Evolutionary conservation across 2,797 vertebrate species (phyloP).

Genomic region (Muraenolepis orangiensis): DNA sequence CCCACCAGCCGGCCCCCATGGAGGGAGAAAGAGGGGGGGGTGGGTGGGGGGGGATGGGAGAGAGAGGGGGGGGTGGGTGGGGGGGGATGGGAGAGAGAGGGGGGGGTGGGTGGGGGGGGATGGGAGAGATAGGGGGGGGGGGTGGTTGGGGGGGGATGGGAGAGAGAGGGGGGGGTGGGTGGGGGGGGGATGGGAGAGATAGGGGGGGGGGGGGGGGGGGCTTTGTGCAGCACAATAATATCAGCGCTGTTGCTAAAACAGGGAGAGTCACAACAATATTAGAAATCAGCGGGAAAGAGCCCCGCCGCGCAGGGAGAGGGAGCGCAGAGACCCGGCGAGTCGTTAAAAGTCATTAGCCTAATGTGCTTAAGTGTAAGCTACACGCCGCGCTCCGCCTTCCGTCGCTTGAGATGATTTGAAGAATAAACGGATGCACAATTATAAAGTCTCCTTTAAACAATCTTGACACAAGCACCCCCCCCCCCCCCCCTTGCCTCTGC

Average conservation of each 20-base stretch:
- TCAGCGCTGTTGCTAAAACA: constrained; percentile 16
- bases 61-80: not conserved
- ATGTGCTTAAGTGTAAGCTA: not conserved
- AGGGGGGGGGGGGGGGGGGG: not conserved
- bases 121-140: not conserved
- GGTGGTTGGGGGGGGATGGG: constrained; percentile 22
- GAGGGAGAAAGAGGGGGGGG: constrained; percentile 55
- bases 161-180: constrained; percentile 50
- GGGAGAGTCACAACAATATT: constrained; percentile 27
- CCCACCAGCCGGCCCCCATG: constrained; percentile 58
- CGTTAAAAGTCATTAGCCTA: not conserved
- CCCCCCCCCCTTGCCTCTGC: not conserved
- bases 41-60: not conserved
- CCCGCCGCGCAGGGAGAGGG: not conserved
- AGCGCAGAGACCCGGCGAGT: not conserved
- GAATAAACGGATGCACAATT: not conserved
- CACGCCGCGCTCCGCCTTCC: not conserved
- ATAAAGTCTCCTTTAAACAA: constrained; percentile 1
- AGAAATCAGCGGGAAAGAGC: not conserved
- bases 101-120: not conserved
- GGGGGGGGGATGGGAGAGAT: not conserved
- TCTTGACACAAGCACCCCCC: not conserved
- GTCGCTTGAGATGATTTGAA: not conserved
- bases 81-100: constrained; percentile 51
- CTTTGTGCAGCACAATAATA: constrained; percentile 38